Conservation (phyloP, 2,113 vertebrate genomes). For the Pygoscelis adeliae region DNA sequence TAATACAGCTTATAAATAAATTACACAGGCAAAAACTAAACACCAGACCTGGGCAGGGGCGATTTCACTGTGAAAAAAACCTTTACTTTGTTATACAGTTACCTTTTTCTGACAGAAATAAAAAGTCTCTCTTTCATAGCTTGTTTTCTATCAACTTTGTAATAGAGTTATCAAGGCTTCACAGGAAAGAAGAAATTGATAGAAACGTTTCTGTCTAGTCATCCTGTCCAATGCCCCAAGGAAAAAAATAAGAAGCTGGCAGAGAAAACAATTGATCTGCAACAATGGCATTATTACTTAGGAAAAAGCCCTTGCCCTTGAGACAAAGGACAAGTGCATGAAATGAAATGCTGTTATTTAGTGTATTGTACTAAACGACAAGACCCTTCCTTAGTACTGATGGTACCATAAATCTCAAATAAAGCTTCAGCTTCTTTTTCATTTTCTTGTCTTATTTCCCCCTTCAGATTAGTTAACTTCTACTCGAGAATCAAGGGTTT, state of each 20-base stretch:
- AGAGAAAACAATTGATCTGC: not conserved
- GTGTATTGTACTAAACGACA: not conserved
- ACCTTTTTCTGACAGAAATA: not conserved
- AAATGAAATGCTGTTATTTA: not conserved
- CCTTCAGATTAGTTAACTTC: not conserved
- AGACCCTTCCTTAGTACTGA: not conserved
- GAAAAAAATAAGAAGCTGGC: not conserved
- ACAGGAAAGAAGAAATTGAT: not conserved
- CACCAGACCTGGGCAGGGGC: not conserved
- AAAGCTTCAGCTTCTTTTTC: not conserved
- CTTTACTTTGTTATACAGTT: not conserved
- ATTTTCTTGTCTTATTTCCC: not conserved
- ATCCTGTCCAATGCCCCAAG: not conserved
- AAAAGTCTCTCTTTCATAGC: not conserved
- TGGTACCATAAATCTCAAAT: not conserved
- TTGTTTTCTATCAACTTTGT: not conserved
- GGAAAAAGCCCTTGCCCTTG: not conserved
- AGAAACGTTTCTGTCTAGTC: not conserved
- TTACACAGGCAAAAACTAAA: not conserved
- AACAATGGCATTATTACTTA: not conserved
- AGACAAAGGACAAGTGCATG: not conserved
- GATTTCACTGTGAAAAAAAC: not conserved
- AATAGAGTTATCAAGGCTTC: not conserved
- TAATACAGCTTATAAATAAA: not conserved
- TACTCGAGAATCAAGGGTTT: not conserved